Conservation (phyloP, 2,888 invertebrate species). For the Orthosia cruda region DNA sequence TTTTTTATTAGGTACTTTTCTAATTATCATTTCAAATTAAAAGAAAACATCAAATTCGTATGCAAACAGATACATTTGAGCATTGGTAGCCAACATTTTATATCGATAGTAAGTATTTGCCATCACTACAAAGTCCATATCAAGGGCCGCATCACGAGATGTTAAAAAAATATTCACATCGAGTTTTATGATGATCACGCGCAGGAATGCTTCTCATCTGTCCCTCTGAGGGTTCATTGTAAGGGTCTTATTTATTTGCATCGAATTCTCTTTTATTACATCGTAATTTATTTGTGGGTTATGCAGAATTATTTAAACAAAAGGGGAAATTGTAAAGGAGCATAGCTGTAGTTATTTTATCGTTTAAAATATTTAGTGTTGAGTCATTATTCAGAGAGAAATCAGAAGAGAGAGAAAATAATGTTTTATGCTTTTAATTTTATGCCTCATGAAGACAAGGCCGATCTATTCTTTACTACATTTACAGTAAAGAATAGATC, state of each 20-base stretch:
- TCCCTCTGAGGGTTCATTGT: neutral
- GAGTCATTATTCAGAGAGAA: too few species aligned
- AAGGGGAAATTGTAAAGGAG: neutral
- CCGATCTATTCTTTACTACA: too few species aligned
- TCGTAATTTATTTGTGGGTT: constrained; percentile 10
- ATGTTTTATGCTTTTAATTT: too few species aligned
- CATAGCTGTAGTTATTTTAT: neutral
- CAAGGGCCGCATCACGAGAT: constrained; percentile 38
- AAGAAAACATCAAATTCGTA: too few species aligned
- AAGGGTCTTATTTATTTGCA: constrained; percentile 36
- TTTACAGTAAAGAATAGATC: too few species aligned
- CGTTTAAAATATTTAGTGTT: too few species aligned
- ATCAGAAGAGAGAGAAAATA: too few species aligned
- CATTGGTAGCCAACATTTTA: neutral
- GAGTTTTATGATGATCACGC: constrained; percentile 60
- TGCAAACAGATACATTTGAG: neutral
- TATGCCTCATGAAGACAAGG: too few species aligned
- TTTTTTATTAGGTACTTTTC: too few species aligned
- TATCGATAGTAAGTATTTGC: constrained; percentile 14
- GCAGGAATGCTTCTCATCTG: constrained; percentile 58
- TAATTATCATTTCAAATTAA: too few species aligned
- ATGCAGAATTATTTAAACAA: neutral
- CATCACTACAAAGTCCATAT: constrained; percentile 42
- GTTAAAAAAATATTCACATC: constrained; percentile 64
- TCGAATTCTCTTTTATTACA: constrained; percentile 13